These are phyloP conservation scores for Drosophila ercepeae DNA, from an alignment of 1,140 invertebrate species.

Conservation along the genomic window DNA sequence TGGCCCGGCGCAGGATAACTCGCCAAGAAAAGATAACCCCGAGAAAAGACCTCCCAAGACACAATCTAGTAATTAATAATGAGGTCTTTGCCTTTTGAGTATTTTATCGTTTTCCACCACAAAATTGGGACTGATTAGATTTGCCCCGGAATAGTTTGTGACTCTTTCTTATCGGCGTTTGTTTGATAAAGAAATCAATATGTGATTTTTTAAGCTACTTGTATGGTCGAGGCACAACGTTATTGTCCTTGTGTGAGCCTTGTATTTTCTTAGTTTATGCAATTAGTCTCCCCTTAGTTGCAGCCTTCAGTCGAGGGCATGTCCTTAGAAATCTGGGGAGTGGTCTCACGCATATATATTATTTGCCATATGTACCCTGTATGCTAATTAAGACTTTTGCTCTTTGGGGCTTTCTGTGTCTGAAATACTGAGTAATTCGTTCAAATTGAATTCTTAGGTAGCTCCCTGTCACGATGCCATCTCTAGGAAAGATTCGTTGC, in stretches of 20 bases:
- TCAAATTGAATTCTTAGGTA: neutral
- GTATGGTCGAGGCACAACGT: conserved; percentile 51
- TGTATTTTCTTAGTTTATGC: too few species aligned
- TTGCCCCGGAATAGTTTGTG: conserved; percentile 30
- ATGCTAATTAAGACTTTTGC: conserved; percentile 68
- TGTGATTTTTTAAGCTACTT: conserved; percentile 11
- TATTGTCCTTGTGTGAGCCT: conserved; percentile 15
- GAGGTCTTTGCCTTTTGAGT: conserved; percentile 6
- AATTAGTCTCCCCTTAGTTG: conserved; percentile 46
- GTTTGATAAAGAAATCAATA: conserved; percentile 43
- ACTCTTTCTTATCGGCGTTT: conserved; percentile 52
- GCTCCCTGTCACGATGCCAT: conserved; percentile 16
- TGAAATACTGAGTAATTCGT: neutral
- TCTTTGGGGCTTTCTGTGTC: neutral
- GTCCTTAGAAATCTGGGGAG: conserved; percentile 16
- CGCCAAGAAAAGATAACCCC: conserved; percentile 14
- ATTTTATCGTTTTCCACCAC: conserved; percentile 19
- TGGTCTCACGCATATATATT: conserved; percentile 36
- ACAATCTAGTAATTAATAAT: conserved; percentile 64
- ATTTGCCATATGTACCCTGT: conserved; percentile 70
- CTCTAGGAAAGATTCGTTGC: neutral
- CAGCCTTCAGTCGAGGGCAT: conserved; percentile 43
- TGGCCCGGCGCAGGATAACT: conserved; percentile 17
- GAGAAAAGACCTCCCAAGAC: conserved; percentile 48
- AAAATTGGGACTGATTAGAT: conserved; percentile 72